Evolutionary conservation across 2,888 invertebrate genomes (phyloP), one percentile per base, ranked within the genome.

Genomic region (Drosophila histrio): DNA sequence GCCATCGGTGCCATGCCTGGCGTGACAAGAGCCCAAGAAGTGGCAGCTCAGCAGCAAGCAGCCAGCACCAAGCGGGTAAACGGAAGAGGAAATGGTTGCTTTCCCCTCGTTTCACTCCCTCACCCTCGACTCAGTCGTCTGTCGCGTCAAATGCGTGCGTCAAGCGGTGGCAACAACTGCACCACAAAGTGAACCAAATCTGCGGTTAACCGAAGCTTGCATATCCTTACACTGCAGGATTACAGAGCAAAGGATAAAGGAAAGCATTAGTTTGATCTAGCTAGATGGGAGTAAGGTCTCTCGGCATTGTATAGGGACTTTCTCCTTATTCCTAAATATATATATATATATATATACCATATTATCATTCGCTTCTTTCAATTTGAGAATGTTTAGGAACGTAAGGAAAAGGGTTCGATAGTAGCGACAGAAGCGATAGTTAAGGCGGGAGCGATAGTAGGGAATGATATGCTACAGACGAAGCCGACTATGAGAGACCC

Each of bases 1-100:
- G 74, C 77, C 72, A 57, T 78, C 66, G 62, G 84, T 77, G 87
- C 69, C 84, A 84, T 81, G 87, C 77, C 80, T 83, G 88, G 79
- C 83, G 83, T 85, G 88, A 85, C 83, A 82, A 87, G 86, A 66
- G 72, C 66, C 67, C 46, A 61, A 61, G 69, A 74, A 81, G 61
- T 70, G 72, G 44, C 65, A 52, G 62, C 47, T 47, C 44, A 36
- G 34, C 44, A 36, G 34, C 52, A 34, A 34, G 56, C n/a, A 39
- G 26, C 36, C n/a, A n/a, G n/a, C 52, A 34, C 34, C 56, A 15
- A 39, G 26, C 36, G 19, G 44, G 24, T 15, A 21, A 36, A n/a
- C 13, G 34, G 46, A 38, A 38, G 7, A 21, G 34, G 46, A 57
- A 24, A 30, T 41, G 19, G 8, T n/a, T 11, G n/a, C 21, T 9